A percentile compares a stretch with the other conserved stretches of the same genome.
phyloP scores from a whole-genome alignment of 2,797 vertebrate genomes.

The Threskiornis aethiopicus region DNA sequence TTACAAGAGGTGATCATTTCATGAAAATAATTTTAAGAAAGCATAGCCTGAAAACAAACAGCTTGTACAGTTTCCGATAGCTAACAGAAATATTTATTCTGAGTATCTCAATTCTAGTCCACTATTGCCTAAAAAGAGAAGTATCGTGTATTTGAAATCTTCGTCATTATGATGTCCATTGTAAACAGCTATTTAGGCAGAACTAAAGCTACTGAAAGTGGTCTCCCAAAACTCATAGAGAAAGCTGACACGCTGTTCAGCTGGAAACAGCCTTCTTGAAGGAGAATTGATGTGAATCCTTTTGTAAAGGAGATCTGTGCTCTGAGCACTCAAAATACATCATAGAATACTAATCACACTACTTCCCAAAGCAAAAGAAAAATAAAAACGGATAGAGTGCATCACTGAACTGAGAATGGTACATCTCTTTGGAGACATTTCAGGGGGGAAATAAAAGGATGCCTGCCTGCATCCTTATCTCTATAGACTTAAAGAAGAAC shows the following conservation, averaged over 20 bases:
- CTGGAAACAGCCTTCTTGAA: conserved; percentile 37
- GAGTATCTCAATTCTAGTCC: background rate
- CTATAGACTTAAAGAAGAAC: background rate
- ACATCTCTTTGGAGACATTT: background rate
- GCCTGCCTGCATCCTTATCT: background rate
- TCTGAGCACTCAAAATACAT: conserved; percentile 37
- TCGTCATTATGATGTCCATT: conserved; percentile 12
- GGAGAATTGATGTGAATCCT: conserved; percentile 47
- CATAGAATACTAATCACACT: conserved; percentile 44
- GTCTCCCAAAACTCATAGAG: conserved; percentile 39
- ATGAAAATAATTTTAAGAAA: background rate
- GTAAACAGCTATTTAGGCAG: conserved; percentile 28
- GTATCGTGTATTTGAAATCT: background rate
- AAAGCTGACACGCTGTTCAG: conserved; percentile 29
- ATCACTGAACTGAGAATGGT: background rate
- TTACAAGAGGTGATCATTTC: background rate
- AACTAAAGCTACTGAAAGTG: conserved; percentile 20
- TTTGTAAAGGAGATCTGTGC: conserved; percentile 49
- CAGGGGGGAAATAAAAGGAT: background rate
- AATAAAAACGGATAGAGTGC: background rate
- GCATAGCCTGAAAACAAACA: background rate
- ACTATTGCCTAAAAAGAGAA: background rate
- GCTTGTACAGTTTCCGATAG: background rate
- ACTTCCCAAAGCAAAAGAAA: conserved; percentile 20
- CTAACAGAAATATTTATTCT: conserved; percentile 3